These are phyloP conservation scores for Aegotheles bennettii DNA, from an alignment of 2,113 vertebrate genomes.

Conservation along the genomic window DNA sequence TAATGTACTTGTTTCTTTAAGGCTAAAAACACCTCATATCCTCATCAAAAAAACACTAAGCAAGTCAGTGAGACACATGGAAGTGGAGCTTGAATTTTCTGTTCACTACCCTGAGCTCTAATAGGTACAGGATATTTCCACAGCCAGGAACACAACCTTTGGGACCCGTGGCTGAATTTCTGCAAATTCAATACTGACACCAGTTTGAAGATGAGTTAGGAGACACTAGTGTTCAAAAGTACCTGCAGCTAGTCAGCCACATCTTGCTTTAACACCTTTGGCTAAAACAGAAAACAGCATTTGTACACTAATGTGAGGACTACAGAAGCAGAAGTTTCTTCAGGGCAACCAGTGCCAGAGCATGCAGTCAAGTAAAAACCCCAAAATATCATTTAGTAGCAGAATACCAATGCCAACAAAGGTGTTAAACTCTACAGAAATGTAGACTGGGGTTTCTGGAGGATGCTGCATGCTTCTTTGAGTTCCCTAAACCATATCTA, in stretches of 20 bases:
- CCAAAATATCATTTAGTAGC: neutral
- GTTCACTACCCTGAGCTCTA: neutral
- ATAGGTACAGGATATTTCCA: neutral
- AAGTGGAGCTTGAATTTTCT: neutral
- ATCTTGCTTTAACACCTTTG: neutral
- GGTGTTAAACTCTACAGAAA: neutral
- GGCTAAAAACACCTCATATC: neutral
- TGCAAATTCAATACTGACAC: neutral
- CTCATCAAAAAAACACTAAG: neutral
- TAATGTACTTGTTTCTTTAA: neutral
- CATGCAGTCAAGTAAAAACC: neutral
- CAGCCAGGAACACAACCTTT: neutral
- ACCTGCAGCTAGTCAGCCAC: neutral
- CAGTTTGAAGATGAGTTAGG: neutral
- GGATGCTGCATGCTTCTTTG: neutral
- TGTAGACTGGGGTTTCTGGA: neutral
- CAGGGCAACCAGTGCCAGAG: neutral
- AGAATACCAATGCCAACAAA: neutral
- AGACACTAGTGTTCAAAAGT: neutral
- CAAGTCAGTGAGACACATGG: neutral
- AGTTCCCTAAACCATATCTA: neutral
- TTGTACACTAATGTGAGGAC: neutral
- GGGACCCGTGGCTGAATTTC: neutral
- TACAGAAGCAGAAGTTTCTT: neutral
- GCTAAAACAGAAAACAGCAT: neutral